Conservation (phyloP, 2,888 invertebrate species). For the Ephialtes manifestator region DNA sequence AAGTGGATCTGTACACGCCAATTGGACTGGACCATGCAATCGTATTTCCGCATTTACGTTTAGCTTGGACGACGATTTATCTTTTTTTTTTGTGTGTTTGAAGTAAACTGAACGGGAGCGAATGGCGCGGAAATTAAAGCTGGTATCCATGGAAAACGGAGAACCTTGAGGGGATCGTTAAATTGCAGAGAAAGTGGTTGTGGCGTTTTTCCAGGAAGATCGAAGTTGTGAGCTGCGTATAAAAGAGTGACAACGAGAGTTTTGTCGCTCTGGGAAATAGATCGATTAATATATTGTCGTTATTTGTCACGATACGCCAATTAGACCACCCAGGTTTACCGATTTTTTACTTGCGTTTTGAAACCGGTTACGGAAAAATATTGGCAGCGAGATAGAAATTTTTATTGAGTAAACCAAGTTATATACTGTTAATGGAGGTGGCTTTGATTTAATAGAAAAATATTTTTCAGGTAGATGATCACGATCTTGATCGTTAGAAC, state of each 20-base stretch:
- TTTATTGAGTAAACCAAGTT: too few species aligned
- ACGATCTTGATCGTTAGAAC: too few species aligned
- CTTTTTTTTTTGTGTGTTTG: neutral
- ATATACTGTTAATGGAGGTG: too few species aligned
- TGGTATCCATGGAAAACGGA: conserved; percentile 49
- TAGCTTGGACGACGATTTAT: conserved; percentile 17
- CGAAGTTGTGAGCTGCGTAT: conserved; percentile 20
- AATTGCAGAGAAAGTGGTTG: conserved; percentile 81
- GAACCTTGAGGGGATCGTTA: conserved; percentile 80
- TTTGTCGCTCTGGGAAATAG: neutral
- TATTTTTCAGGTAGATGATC: too few species aligned
- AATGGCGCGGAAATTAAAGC: conserved; percentile 12
- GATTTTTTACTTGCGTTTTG: too few species aligned
- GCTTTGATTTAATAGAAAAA: too few species aligned
- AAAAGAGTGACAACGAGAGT: conserved; percentile 22
- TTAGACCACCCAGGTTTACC: too few species aligned
- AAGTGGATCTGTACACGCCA: neutral
- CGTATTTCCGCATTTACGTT: conserved; percentile 62
- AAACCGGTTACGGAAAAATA: too few species aligned
- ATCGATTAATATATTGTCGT: neutral
- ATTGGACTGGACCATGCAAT: conserved; percentile 27
- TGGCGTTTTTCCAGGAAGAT: conserved; percentile 79
- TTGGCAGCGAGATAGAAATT: too few species aligned
- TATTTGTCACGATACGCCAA: too few species aligned
- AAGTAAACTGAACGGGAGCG: neutral